phyloP scores from a whole-genome alignment of 2,888 invertebrate species.

The Drosophila borealis region DNA sequence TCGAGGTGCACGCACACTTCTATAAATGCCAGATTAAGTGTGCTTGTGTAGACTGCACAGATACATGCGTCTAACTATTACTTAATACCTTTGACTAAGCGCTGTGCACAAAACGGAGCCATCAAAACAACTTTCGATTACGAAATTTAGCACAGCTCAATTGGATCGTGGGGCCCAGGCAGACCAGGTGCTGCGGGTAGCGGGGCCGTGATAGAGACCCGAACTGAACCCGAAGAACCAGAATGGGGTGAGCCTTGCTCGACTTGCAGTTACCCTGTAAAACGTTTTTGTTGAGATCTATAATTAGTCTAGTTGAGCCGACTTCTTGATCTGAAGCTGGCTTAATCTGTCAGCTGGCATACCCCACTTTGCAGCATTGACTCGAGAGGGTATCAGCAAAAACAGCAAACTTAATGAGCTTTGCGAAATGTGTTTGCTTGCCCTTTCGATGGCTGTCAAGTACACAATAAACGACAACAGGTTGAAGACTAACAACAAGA shows the following conservation, averaged over 20 bases:
- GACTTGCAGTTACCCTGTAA: conserved; percentile 3
- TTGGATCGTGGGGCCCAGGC: conserved; percentile 12
- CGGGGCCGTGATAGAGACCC: conserved; percentile 25
- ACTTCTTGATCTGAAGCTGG: too few relatives aligned
- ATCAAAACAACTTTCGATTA: conserved; percentile 80
- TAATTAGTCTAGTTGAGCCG: too few relatives aligned
- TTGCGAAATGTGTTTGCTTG: conserved; percentile 79
- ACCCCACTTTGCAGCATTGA: not conserved
- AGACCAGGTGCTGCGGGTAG: conserved; percentile 2
- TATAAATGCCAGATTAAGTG: conserved; percentile 11
- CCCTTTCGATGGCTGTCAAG: conserved; percentile 79
- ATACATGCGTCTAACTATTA: conserved; percentile 58
- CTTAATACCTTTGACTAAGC: conserved; percentile 79
- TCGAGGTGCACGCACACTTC: conserved; percentile 30
- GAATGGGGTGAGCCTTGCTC: conserved; percentile 1
- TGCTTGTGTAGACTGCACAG: not conserved
- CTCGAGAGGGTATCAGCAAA: conserved; percentile 36
- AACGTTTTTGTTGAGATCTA: too few relatives aligned
- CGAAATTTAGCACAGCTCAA: conserved; percentile 72
- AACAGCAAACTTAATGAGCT: conserved; percentile 72
- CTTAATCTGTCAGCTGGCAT: not conserved
- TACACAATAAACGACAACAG: conserved; percentile 79
- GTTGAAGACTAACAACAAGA: conserved; percentile 72
- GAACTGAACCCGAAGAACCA: conserved; percentile 28
- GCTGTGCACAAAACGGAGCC: conserved; percentile 58